Percentiles rank a stretch among this genome's conserved stretches.
These are phyloP conservation scores for Agrochola lychnidis DNA, from an alignment of 2,888 invertebrate species.

Conservation along the genomic window DNA sequence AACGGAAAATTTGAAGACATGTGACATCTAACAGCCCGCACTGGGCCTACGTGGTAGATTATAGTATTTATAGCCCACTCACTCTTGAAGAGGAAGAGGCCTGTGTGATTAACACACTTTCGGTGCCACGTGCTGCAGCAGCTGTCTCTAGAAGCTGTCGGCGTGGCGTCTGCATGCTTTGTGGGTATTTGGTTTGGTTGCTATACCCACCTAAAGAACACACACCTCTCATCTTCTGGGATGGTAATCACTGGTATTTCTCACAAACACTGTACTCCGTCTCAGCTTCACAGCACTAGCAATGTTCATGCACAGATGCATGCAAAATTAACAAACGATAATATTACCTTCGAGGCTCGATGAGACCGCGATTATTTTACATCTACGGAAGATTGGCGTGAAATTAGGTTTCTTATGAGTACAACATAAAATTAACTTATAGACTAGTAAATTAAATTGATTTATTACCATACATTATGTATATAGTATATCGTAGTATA, in stretches of 20 bases:
- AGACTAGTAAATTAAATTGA: too few relatives aligned
- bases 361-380: not conserved
- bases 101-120: not conserved
- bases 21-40: not conserved
- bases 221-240: not conserved
- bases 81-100: not conserved
- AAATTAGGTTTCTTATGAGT: conserved; percentile 5
- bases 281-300: not conserved
- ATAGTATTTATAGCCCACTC: too few relatives aligned
- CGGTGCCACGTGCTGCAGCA: not conserved
- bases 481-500: too few relatives aligned
- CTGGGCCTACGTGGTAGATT: not conserved
- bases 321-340: not conserved
- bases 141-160: not conserved
- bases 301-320: not conserved
- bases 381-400: conserved; percentile 9
- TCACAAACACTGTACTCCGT: conserved; percentile 9
- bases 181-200: not conserved
- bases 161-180: too few relatives aligned
- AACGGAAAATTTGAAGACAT: too few relatives aligned
- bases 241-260: not conserved
- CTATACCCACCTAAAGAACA: conserved; percentile 3
- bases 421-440: not conserved
- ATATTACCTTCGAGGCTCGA: not conserved
- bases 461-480: too few relatives aligned